These are phyloP conservation scores for Nothura maculosa DNA, from an alignment of 2,797 vertebrate genomes.

Conservation along the genomic window DNA sequence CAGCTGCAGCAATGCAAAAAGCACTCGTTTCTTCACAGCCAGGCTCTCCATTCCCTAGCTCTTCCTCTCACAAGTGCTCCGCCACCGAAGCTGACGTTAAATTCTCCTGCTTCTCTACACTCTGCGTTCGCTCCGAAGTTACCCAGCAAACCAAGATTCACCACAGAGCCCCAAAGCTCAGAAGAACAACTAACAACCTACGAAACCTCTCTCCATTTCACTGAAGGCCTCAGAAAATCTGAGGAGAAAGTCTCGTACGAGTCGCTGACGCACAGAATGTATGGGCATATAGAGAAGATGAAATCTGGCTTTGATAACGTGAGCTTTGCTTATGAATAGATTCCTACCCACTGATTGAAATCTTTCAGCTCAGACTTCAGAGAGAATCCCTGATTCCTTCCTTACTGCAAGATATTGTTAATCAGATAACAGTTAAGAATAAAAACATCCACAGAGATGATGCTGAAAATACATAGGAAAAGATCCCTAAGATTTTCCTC, in stretches of 20 bases:
- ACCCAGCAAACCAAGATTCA: background rate
- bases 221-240: background rate
- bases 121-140: constrained; percentile 73
- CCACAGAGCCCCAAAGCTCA: background rate
- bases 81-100: constrained; percentile 48
- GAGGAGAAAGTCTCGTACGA: background rate
- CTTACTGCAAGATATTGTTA: background rate
- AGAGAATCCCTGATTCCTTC: background rate
- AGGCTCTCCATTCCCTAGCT: constrained; percentile 50
- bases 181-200: background rate
- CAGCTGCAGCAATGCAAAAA: constrained; percentile 70
- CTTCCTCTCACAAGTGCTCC: background rate
- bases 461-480: constrained; percentile 69
- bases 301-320: background rate
- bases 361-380: constrained; percentile 58
- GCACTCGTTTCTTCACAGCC: constrained; percentile 40
- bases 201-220: background rate
- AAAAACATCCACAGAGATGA: background rate
- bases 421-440: background rate
- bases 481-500: constrained; percentile 30
- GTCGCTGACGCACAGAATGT: background rate
- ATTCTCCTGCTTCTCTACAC: constrained; percentile 32
- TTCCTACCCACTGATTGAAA: background rate
- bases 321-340: constrained; percentile 58
- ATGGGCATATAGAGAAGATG: background rate